Conservation (phyloP, 2,113 vertebrate species). For the Cryptotis parvus region DNA sequence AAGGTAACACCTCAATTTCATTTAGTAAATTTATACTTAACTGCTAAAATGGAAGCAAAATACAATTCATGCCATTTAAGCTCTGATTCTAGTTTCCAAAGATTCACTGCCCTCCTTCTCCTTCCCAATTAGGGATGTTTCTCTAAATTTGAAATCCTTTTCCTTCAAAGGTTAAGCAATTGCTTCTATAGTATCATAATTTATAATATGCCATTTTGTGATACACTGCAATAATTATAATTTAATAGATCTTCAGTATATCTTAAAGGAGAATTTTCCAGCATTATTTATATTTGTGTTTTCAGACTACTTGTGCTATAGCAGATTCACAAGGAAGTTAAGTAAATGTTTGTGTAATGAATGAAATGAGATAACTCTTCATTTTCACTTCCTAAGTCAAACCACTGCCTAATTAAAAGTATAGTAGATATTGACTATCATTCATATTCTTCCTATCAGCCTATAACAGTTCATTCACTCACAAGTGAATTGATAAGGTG, state of each 20-base stretch:
- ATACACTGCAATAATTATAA: neutral
- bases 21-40: too few relatives aligned
- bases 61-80: too few relatives aligned
- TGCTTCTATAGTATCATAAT: neutral
- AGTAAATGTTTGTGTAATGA: neutral
- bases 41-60: too few relatives aligned
- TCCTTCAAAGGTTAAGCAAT: neutral
- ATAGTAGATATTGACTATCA: neutral
- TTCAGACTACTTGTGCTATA: neutral
- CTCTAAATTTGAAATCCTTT: too few relatives aligned
- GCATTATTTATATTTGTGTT: neutral
- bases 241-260: neutral
- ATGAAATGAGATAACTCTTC: neutral
- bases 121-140: too few relatives aligned
- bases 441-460: neutral
- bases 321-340: neutral
- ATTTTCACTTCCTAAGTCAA: neutral
- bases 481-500: neutral
- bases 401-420: neutral
- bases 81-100: too few relatives aligned
- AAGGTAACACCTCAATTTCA: too few relatives aligned
- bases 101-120: too few relatives aligned
- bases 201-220: neutral
- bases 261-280: neutral
- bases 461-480: neutral